Base-by-base conservation (phyloP, 2,797 vertebrate genomes). In the Cebuella pygmaea region DNA sequence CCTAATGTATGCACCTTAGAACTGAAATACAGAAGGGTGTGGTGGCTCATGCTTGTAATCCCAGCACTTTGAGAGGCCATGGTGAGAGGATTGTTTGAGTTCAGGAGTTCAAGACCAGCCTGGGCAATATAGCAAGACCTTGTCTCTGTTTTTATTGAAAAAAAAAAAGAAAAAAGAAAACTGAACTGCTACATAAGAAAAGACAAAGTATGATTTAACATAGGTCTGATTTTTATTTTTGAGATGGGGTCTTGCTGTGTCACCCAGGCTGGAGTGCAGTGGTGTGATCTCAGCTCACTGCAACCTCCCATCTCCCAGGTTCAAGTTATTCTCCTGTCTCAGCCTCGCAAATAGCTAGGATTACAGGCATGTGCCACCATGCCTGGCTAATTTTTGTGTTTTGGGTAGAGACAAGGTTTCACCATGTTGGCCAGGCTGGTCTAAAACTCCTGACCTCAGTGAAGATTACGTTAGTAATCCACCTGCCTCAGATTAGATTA, bases 1-100 rank as follows among this genome's bases (percentile, higher is more conserved):
- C 59, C 22, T 74, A 44, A 70, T 83, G 79, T 97, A 59, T 17
- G 79, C 64, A 76, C 59, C 36, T 92, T 72, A 93, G n/a, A 94
- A 57, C 27, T 48, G 92, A 85, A 88, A 33, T 67, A 67, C 15
- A 67, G 30, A 15, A 19, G 61, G 61, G 30, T n/a, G 61, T n/a
- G 30, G 33, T 67, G 33, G 61, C 61, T 67, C 61, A 8, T 0
- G 0, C 33, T 67, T 67, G 61, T 67, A 67, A 67, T 67, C 30
- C 61, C 61, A 67, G 61, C 30, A 67, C 33, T 67, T n/a, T 67
- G 30, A 33, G 61, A n/a, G 7, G 61, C 61, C 61, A 67, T 17
- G 61, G 33, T 67, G 30, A 19, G 61, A 67, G 15, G 61, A n/a
- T n/a, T 17, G 14, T 33, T 64, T 64, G 61, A 67, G 15, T 67